Percentiles rank a stretch among this genome's conserved stretches.
Conservation (phyloP, 2,797 vertebrate genomes). For the Labeo calbasu region DNA sequence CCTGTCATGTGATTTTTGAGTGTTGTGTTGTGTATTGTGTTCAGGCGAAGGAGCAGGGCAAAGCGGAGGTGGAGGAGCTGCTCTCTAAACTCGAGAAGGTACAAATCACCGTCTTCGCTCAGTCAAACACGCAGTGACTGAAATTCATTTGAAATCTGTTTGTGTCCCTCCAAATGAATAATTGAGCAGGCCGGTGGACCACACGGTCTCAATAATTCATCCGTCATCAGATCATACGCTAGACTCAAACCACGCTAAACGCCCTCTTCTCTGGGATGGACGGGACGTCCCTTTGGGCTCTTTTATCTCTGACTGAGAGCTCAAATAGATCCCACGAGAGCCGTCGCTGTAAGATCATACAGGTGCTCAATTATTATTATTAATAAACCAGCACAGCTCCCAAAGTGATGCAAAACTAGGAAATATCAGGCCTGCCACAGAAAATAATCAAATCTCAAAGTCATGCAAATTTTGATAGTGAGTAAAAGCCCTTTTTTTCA, state of each 20-base stretch:
- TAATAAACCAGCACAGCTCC: neutral
- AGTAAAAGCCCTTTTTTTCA: neutral
- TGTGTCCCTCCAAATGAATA: neutral
- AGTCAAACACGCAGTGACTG: neutral
- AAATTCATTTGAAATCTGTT: neutral
- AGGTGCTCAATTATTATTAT: neutral
- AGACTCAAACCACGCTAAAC: neutral
- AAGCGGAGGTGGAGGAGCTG: constrained; percentile 89
- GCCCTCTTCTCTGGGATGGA: neutral
- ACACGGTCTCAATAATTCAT: neutral
- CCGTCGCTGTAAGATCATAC: neutral
- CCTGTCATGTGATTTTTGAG: neutral
- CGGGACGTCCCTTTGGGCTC: neutral
- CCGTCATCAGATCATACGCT: neutral
- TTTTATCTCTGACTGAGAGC: neutral
- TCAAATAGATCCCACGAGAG: neutral
- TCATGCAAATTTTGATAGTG: neutral
- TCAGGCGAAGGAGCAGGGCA: constrained; percentile 95
- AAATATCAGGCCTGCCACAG: neutral
- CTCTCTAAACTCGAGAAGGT: constrained; percentile 94
- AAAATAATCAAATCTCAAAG: neutral
- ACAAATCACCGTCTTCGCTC: constrained; percentile 13
- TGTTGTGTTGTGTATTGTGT: constrained; percentile 19
- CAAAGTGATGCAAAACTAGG: neutral
- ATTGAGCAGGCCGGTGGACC: neutral